Conservation (phyloP, 2,797 vertebrate species). For the Coregonus suidteri region DNA sequence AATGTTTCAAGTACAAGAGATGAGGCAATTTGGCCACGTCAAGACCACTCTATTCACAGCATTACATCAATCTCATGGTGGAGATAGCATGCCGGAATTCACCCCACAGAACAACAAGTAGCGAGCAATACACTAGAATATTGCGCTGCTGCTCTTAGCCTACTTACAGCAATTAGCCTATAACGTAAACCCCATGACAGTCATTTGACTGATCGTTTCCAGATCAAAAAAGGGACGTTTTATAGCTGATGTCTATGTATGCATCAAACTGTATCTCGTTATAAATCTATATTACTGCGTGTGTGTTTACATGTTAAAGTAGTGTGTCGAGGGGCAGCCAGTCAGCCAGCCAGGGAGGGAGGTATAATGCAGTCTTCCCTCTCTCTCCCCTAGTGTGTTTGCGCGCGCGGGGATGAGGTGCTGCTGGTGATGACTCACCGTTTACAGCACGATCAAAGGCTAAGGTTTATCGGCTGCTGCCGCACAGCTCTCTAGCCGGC, state of each 20-base stretch:
- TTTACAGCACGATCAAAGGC: slow-evolving; percentile 48
- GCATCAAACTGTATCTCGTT: too few species aligned
- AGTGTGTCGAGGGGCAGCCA: neutral
- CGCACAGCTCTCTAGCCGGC: slow-evolving; percentile 15
- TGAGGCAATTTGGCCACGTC: neutral
- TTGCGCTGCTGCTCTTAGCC: too few species aligned
- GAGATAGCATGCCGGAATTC: neutral
- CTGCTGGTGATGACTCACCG: slow-evolving; percentile 61
- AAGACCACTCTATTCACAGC: neutral
- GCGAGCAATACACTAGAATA: too few species aligned
- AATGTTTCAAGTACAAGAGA: neutral
- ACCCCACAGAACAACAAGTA: too few species aligned
- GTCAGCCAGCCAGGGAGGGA: neutral
- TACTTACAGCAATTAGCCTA: too few species aligned
- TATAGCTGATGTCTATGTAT: too few species aligned
- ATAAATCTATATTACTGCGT: too few species aligned
- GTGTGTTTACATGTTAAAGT: too few species aligned
- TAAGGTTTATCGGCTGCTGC: slow-evolving; percentile 58
- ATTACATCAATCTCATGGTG: neutral
- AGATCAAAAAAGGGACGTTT: too few species aligned
- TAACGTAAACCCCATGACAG: too few species aligned
- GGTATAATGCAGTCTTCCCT: neutral
- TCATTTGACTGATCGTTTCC: too few species aligned
- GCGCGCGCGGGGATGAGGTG: slow-evolving; percentile 7
- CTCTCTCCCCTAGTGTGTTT: neutral